These are phyloP conservation scores for Aspidapion aeneum DNA, from an alignment of 2,888 invertebrate species.

Conservation along the genomic window DNA sequence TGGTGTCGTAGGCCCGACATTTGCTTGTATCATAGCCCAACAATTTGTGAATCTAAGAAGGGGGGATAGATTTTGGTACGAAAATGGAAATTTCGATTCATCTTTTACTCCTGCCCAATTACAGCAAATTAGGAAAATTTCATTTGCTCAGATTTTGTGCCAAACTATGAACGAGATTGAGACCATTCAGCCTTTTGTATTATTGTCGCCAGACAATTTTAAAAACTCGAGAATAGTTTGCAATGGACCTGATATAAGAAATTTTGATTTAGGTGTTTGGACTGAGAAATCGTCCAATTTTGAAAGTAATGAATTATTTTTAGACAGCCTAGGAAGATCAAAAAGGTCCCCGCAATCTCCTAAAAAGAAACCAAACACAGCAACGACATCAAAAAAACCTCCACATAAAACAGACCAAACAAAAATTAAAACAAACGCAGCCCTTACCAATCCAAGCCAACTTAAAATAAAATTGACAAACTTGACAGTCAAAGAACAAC, in stretches of 20 bases:
- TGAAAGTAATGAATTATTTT: conserved; percentile 9
- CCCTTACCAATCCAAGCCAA: neutral
- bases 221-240: conserved; percentile 60
- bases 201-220: conserved; percentile 58
- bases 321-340: conserved; percentile 5
- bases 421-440: conserved; percentile 3
- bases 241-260: conserved; percentile 48
- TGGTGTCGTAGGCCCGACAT: conserved; percentile 81
- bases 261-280: conserved; percentile 62
- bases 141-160: conserved; percentile 70
- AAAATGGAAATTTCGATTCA: conserved; percentile 70
- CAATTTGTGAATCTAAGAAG: conserved; percentile 76
- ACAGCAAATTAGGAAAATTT: conserved; percentile 66
- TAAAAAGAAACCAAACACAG: conserved; percentile 22
- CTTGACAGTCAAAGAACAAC: conserved; percentile 18
- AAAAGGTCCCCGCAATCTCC: neutral
- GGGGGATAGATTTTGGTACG: conserved; percentile 82
- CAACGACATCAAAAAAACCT: conserved; percentile 14
- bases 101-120: conserved; percentile 75
- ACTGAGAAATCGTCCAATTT: conserved; percentile 44
- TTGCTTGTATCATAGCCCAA: conserved; percentile 84
- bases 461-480: conserved; percentile 11
- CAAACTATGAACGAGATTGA: conserved; percentile 62
- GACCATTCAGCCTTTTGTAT: conserved; percentile 68
- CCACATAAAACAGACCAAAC: conserved; percentile 15